Conservation (phyloP, 30 jellyfish, hydroid and myxozoan species). For the Hydractinia echinata region DNA sequence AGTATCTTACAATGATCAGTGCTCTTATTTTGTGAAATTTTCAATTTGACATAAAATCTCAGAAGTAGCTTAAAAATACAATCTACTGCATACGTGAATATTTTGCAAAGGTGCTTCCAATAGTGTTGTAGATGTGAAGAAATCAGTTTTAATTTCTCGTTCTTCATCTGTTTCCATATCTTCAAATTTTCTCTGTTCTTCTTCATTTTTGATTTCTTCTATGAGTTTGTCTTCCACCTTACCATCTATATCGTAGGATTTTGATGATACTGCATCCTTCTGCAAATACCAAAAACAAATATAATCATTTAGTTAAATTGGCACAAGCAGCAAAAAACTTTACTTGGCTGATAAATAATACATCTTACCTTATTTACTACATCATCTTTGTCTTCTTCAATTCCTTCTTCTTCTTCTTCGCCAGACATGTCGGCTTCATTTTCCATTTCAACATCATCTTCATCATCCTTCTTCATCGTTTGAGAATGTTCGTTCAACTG, state of each 20-base stretch:
- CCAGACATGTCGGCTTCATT: slow-evolving; percentile 17
- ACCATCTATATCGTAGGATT: not conserved
- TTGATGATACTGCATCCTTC: not conserved
- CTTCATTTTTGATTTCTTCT: not conserved
- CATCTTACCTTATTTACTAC: not conserved
- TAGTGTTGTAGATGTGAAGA: slow-evolving; percentile 19
- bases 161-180: slow-evolving; percentile 29
- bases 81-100: not conserved
- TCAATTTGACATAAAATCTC: too few relatives aligned
- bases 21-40: too few relatives aligned
- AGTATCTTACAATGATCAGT: too few relatives aligned
- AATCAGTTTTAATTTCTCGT: slow-evolving; percentile 32
- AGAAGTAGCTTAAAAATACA: too few relatives aligned
- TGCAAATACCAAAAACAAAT: too few relatives aligned
- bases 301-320: too few relatives aligned
- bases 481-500: slow-evolving; percentile 38
- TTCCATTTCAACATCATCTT: slow-evolving; percentile 15
- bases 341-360: not conserved
- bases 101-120: slow-evolving; percentile 23
- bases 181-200: slow-evolving; percentile 1
- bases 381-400: slow-evolving; percentile 2
- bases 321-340: too few relatives aligned
- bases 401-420: slow-evolving; percentile 5
- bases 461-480: slow-evolving; percentile 23
- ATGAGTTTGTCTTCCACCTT: not conserved